Percentiles rank a stretch among this genome's conserved stretches.
phyloP scores from a whole-genome alignment of 2,888 invertebrate species.

The Amphipyra berbera region DNA sequence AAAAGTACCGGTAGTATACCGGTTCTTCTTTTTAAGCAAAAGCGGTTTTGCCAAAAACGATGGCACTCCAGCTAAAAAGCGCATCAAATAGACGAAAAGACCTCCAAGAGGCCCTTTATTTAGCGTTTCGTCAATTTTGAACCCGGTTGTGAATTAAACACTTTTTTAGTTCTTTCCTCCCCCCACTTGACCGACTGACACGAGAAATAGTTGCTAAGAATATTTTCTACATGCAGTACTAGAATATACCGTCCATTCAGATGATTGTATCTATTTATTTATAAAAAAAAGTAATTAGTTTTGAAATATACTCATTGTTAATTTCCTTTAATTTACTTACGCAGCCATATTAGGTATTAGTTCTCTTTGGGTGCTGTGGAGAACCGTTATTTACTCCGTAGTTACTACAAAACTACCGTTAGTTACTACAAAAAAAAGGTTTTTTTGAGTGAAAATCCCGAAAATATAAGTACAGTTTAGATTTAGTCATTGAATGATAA shows the following conservation, averaged over 20 bases:
- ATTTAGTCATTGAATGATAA: slow-evolving; percentile 22
- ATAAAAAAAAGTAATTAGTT: slow-evolving; percentile 67
- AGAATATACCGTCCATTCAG: slow-evolving; percentile 83
- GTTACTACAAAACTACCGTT: neutral
- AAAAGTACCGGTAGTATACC: no score
- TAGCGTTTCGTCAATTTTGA: slow-evolving; percentile 68
- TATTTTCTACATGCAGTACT: slow-evolving; percentile 79
- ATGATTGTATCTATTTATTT: slow-evolving; percentile 81
- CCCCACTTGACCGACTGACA: slow-evolving; percentile 74
- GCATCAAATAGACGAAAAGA: slow-evolving; percentile 32
- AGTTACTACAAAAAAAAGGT: neutral
- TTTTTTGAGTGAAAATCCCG: neutral
- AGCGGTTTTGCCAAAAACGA: slow-evolving; percentile 27
- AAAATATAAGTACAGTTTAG: slow-evolving; percentile 3
- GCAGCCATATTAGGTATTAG: slow-evolving; percentile 85
- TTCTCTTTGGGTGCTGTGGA: slow-evolving; percentile 40
- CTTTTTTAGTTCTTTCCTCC: slow-evolving; percentile 61
- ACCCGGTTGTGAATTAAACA: slow-evolving; percentile 71
- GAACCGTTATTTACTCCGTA: slow-evolving; percentile 11
- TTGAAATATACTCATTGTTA: slow-evolving; percentile 77
- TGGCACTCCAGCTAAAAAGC: slow-evolving; percentile 4
- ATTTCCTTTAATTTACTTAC: slow-evolving; percentile 66
- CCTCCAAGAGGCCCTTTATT: slow-evolving; percentile 62
- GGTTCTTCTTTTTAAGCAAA: neutral
- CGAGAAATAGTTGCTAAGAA: slow-evolving; percentile 72